Base-by-base conservation (phyloP, 2,888 invertebrate genomes). In the Protonemura montana region DNA sequence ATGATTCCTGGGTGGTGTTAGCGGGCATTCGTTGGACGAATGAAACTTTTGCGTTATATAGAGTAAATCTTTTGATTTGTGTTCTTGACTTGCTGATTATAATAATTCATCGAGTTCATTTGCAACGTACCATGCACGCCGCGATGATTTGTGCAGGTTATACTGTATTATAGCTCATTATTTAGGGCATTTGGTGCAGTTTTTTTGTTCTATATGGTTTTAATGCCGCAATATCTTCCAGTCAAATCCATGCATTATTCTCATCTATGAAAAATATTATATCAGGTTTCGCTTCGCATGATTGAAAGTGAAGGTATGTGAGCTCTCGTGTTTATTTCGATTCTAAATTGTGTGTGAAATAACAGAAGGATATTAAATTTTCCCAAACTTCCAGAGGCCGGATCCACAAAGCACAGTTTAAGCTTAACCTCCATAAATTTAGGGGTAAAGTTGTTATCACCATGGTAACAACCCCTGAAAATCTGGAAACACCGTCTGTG, bases 11-110 rank as follows among this genome's bases (percentile, higher is more conserved):
- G 3, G 10, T 35, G 3, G 10, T 35, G 35, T 35, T 6, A n/a
- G n/a, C n/a, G n/a, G 5, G 5, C 10, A 25, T 10, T 21, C 81
- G 81, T 28, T 21, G 21, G 30, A 30, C 28, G 81, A 81, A n/a
- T 30, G 81, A 30, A 13, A 30, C 29, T 28, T 26, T 78, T 30
- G 0, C 81, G 29, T 27, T 6, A 35, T 35, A 35, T 35, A 2
- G 30, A 28, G 30, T 28, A 59, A 81, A 81, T 81, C 81, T 30
- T 29, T 30, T 81, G 81, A 81, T 81, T 81, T 81, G 81, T 81
- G 81, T 81, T 13, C 41, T 13, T 59, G 59, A 59, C 59, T n/a
- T 3, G 59, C 59, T 59, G 59, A 59, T 59, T 59, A 59, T 59
- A 59, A 59, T 59, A 59, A 59, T 59, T 59, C 59, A 59, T 10